Base-by-base conservation (phyloP, 2,113 vertebrate genomes). In the Eulacestoma nigropectus region DNA sequence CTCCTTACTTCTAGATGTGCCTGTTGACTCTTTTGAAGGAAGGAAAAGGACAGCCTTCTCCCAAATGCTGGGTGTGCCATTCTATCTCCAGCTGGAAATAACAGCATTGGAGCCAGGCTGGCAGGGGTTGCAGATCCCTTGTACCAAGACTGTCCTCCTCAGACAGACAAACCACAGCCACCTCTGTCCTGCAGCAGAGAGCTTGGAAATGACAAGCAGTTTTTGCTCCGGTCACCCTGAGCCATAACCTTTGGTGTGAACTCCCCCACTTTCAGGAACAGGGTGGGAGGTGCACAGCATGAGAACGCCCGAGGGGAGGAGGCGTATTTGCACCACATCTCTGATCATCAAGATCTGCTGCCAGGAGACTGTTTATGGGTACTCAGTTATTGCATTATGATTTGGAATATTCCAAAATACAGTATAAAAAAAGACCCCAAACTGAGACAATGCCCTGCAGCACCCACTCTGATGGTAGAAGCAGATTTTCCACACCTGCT, bases 391-490 rank as follows among this genome's bases (percentile, higher is more conserved):
- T 1, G 0, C 68, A 17, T 23, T 17, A 2, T 20, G 41, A 72
- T 92, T 79, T 76, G 77, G 62, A 72, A 39, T 89, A 89, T 74
- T 89, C 76, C 55, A 67, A 80, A 91, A 81, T 39, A 60, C 19
- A 26, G 42, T 2, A 35, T 22, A 16, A 83, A 47, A 84, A 72
- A 64, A 35, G 39, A 67, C 41, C 55, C 56, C 47, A 89, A 70
- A 62, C 25, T 2, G 3, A 89, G 74, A 59, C 44, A 67, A 70
- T 64, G 60, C 74, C 74, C 74, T 50, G 57, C 90, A 94, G 90
- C 78, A 89, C 13, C 81, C 60, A 4, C 65, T 75, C 70, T 56
- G 69, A n/a, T 79, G 53, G 56, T 21, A 64, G 44, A 79, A 94
- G 82, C 47, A 23, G 42, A 41, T 84, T 95, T 95, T 87, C 90